Base-by-base conservation (phyloP, 2,113 vertebrate genomes). In the Benitochromis conjunctus region DNA sequence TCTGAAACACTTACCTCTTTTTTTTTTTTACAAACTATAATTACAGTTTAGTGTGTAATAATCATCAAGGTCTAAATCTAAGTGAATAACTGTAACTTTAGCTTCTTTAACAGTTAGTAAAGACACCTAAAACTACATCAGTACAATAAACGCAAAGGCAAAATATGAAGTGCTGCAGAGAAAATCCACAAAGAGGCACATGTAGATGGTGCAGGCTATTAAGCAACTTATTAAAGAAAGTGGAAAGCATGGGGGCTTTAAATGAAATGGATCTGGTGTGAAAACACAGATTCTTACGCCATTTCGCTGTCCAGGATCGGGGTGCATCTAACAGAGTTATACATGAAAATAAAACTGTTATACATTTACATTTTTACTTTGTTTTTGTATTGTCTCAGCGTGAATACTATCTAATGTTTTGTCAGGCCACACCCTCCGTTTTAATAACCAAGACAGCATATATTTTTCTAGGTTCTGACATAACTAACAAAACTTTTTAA, bases 201-300 rank as follows among this genome's bases (percentile, higher is more conserved):
- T 57, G 78, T n/a, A 66, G 71, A 77, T 31, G 58, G 82, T 21
- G 76, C 48, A 24, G 53, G 38, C 38, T 64, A 21, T 79, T 86
- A 69, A 58, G 66, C 38, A 71, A 74, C 7, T 4, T 38, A 16
- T 36, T 6, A 18, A 69, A 60, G 11, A 29, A 79, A 48, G 31
- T 2, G 12, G 62, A 46, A 79, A 54, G 84, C 43, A 8, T 62
- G 66, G 34, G 36, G 29, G 85, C 48, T 86, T 19, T 56, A 82
- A 82, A 86, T 91, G 91, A 94, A 24, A 92, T 84, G 88, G 86
- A 76, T 82, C 86, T 51, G 86, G 88, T 88, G 66, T 81, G 91
- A 91, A 95, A 83, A 95, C 88, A 95, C 92, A 94, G 81, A 94
- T 92, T 95, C 97, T 97, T 97, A 97, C 97, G 94, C 96, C 95